Evolutionary conservation across 2,797 vertebrate species (phyloP).

Genomic region (Liparis tanakae): DNA sequence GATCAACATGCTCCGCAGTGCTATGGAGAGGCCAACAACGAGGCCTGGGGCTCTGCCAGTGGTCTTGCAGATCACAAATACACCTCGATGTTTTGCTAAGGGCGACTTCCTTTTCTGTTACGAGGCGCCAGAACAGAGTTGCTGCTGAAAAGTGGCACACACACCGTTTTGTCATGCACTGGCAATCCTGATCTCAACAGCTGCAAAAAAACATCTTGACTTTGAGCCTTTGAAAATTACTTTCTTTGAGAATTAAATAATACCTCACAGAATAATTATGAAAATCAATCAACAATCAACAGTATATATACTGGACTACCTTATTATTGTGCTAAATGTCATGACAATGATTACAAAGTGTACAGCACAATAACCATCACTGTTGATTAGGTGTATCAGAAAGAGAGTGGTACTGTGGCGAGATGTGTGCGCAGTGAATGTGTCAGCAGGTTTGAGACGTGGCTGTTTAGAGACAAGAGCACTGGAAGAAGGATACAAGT

Average conservation of each 20-base stretch:
- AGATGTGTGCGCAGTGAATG: neutral
- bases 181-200: neutral
- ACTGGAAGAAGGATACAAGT: neutral
- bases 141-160: neutral
- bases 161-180: neutral
- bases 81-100: neutral
- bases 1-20: neutral
- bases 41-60: neutral
- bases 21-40: neutral
- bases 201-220: neutral
- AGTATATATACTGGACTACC: too few relatives aligned
- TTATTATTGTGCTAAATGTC: neutral
- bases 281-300: neutral
- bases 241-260: neutral
- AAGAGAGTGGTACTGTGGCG: neutral
- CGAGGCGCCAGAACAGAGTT: neutral
- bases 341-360: neutral
- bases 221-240: neutral
- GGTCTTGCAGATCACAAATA: neutral
- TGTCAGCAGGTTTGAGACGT: slow-evolving; percentile 2
- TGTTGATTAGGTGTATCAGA: slow-evolving; percentile 4
- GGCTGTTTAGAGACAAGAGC: neutral
- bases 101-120: neutral
- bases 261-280: neutral
- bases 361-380: neutral